A percentile compares a stretch with the other conserved stretches of the same genome.
phyloP scores from a whole-genome alignment of 2,797 vertebrate genomes.

The Anguilla marmorata region DNA sequence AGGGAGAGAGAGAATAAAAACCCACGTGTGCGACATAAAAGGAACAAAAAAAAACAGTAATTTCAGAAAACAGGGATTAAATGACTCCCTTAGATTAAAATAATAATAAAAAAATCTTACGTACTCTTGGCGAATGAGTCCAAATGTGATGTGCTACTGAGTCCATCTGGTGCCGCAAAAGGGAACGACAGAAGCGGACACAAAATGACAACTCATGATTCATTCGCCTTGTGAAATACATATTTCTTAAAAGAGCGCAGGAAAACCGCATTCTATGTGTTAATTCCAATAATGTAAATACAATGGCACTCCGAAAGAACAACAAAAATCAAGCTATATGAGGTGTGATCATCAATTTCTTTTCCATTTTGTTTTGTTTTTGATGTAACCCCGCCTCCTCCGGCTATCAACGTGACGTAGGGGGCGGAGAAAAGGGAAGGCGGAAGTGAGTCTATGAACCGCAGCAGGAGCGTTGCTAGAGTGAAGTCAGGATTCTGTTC shows the following conservation, averaged over 20 bases:
- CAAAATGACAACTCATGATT: not conserved
- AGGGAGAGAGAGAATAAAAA: not conserved
- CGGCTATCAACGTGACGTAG: constrained; percentile 28
- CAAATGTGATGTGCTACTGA: not conserved
- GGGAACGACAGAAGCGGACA: not conserved
- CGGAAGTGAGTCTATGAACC: constrained; percentile 43
- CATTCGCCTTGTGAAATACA: not conserved
- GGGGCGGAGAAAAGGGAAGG: constrained; percentile 33
- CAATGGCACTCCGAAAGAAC: not conserved
- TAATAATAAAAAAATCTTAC: not conserved
- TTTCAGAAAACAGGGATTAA: not conserved
- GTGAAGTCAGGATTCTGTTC: constrained; percentile 23
- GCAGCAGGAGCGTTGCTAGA: constrained; percentile 28
- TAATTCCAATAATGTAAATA: not conserved
- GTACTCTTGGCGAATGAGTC: not conserved
- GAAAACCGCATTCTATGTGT: not conserved
- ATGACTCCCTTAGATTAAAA: not conserved
- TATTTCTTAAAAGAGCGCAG: not conserved
- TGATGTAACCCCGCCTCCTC: constrained; percentile 17
- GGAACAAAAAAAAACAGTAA: not conserved
- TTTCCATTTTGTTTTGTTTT: constrained; percentile 10
- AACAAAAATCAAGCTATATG: not conserved
- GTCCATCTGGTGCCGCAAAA: constrained; percentile 27
- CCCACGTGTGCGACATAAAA: not conserved
- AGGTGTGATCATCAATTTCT: not conserved